These are phyloP conservation scores for Trichopria drosophilae DNA, from an alignment of 2,888 invertebrate genomes.

Conservation along the genomic window DNA sequence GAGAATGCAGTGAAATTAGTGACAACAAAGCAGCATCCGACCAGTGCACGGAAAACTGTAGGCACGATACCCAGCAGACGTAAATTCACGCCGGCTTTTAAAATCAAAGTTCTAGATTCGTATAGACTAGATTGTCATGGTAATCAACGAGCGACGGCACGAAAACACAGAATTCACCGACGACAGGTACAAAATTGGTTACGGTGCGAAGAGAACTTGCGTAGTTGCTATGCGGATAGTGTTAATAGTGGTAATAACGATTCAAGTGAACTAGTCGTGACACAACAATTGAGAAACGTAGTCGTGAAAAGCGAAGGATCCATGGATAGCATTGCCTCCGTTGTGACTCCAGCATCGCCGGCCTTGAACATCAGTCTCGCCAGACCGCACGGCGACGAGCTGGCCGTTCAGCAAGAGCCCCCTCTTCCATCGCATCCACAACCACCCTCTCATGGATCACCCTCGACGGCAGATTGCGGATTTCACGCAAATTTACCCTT, in stretches of 20 bases:
- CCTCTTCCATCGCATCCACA: conserved; percentile 43
- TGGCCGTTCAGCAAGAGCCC: conserved; percentile 43
- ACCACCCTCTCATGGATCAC: conserved; percentile 36
- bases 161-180: conserved; percentile 87
- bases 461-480: conserved; percentile 27
- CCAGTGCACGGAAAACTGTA: conserved; percentile 47
- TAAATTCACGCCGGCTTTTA: conserved; percentile 87
- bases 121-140: conserved; percentile 86
- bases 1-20: conserved; percentile 54
- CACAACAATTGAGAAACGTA: too few relatives aligned
- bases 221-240: conserved; percentile 73
- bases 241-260: too few relatives aligned
- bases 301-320: too few relatives aligned
- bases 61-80: conserved; percentile 76
- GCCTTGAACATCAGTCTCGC: conserved; percentile 60
- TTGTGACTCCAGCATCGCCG: conserved; percentile 51
- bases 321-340: too few relatives aligned
- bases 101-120: conserved; percentile 84
- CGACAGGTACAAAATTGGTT: conserved; percentile 92
- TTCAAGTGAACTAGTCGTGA: too few relatives aligned
- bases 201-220: conserved; percentile 78
- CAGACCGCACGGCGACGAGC: conserved; percentile 59
- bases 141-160: conserved; percentile 85
- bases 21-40: conserved; percentile 49
- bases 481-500: conserved; percentile 22